Percentiles rank a stretch among this genome's conserved stretches.
These are phyloP conservation scores for Drosophila parvula DNA, from an alignment of 1,140 invertebrate genomes.

Conservation along the genomic window DNA sequence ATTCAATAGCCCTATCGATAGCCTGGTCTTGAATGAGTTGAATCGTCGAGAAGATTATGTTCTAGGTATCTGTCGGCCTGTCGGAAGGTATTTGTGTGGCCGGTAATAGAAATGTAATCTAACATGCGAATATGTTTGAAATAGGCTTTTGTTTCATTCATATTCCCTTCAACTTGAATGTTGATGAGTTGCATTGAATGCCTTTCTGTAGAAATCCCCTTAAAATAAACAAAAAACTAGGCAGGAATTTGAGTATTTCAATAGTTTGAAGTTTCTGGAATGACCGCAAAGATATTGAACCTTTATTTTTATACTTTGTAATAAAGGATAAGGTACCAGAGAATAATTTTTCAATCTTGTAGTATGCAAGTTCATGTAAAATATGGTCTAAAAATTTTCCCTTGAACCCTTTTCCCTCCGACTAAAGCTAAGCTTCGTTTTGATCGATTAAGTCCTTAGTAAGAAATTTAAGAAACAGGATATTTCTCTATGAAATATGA, in stretches of 20 bases:
- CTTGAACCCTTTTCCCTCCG: not conserved
- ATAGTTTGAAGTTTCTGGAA: not conserved
- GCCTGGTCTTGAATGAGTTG: constrained; percentile 16
- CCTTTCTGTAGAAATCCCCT: not conserved
- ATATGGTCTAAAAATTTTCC: too few relatives aligned
- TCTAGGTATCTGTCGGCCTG: constrained; percentile 3
- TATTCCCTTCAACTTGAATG: not conserved
- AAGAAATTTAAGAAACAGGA: not conserved
- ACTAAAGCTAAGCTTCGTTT: not conserved
- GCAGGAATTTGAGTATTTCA: too few relatives aligned
- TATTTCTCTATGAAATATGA: not conserved
- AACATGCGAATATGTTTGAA: constrained; percentile 33
- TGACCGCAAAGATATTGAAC: not conserved
- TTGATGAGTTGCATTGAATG: not conserved
- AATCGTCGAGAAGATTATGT: constrained; percentile 49
- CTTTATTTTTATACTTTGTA: too few relatives aligned
- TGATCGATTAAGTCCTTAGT: not conserved
- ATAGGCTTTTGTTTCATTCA: not conserved
- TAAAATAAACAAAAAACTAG: too few relatives aligned
- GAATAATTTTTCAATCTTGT: too few relatives aligned
- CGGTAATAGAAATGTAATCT: constrained; percentile 47
- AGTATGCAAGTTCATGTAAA: too few relatives aligned
- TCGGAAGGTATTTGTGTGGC: constrained; percentile 2
- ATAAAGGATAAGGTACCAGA: too few relatives aligned
- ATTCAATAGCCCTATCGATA: constrained; percentile 57